These are phyloP conservation scores for Drosophila affinis DNA, from an alignment of 2,888 invertebrate species.

Conservation along the genomic window DNA sequence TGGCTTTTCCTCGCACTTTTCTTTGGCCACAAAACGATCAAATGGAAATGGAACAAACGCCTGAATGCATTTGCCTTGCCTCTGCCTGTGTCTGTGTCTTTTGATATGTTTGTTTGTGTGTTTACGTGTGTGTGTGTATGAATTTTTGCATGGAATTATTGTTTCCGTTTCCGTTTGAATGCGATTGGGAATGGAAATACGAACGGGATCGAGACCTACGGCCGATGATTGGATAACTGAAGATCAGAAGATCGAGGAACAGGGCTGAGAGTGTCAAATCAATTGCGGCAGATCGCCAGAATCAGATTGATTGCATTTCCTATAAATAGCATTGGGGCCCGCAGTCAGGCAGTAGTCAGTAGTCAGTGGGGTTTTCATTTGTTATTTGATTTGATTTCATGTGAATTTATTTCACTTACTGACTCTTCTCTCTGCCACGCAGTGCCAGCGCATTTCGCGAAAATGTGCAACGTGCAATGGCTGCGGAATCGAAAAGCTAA, in stretches of 20 bases:
- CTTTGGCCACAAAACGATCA: conserved; percentile 46
- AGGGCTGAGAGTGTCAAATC: conserved; percentile 10
- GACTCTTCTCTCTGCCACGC: conserved; percentile 29
- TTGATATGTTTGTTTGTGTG: conserved; percentile 16
- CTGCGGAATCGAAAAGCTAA: conserved; percentile 40
- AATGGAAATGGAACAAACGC: conserved; percentile 52
- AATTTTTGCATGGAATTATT: conserved; percentile 59
- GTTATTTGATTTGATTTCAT: conserved; percentile 11
- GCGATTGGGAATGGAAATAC: neutral
- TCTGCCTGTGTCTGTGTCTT: conserved; percentile 14
- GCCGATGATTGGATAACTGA: conserved; percentile 35
- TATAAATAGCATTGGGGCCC: conserved; percentile 23
- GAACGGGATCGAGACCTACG: conserved; percentile 20
- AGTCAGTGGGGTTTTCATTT: conserved; percentile 15
- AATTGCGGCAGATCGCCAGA: conserved; percentile 17
- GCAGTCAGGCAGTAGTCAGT: neutral
- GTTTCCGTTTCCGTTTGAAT: conserved; percentile 36
- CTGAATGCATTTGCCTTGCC: conserved; percentile 58
- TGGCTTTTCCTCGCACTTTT: conserved; percentile 15
- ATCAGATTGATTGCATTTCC: conserved; percentile 37
- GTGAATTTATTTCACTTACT: neutral
- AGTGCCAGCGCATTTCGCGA: conserved; percentile 59
- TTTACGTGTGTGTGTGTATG: conserved; percentile 6
- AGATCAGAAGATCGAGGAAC: conserved; percentile 10
- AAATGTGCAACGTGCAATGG: conserved; percentile 41